Evolutionary conservation across 92 coral and sea anemone genomes (phyloP).

Genomic region (Parazoanthus darwini): DNA sequence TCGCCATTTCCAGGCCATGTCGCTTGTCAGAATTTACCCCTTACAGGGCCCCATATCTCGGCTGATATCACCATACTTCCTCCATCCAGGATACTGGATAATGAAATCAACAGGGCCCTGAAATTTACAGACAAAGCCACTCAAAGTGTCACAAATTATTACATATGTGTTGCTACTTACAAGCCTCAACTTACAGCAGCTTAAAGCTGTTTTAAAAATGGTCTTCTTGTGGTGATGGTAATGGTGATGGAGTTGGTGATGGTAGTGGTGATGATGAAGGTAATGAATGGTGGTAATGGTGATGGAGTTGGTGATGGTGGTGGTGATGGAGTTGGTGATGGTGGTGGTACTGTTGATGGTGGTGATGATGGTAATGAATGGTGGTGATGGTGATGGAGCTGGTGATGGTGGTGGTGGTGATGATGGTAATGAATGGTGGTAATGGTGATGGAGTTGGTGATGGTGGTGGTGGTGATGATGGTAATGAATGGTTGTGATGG

Average conservation of each 20-base stretch:
- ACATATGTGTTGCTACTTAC: neutral
- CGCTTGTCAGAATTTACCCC: constrained; percentile 1
- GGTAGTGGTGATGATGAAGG: neutral
- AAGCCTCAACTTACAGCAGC: constrained; percentile 1
- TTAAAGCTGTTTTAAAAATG: neutral
- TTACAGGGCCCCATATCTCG: constrained; percentile 2
- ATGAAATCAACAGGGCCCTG: constrained; percentile 1
- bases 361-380: neutral
- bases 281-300: neutral
- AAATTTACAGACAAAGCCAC: neutral
- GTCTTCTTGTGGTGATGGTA: constrained; percentile 1
- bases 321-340: constrained; percentile 1
- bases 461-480: neutral
- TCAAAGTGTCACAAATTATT: neutral
- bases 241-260: neutral
- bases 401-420: neutral
- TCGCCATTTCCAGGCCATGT: constrained; percentile 2
- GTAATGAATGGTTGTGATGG: neutral
- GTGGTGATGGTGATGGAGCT: neutral
- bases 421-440: no score
- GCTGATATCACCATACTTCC: neutral
- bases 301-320: neutral
- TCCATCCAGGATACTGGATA: constrained; percentile 1
- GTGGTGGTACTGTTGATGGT: neutral
- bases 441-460: neutral